Evolutionary conservation across 2,888 invertebrate species (phyloP).

Genomic region (Orthonychiurus folsomi): DNA sequence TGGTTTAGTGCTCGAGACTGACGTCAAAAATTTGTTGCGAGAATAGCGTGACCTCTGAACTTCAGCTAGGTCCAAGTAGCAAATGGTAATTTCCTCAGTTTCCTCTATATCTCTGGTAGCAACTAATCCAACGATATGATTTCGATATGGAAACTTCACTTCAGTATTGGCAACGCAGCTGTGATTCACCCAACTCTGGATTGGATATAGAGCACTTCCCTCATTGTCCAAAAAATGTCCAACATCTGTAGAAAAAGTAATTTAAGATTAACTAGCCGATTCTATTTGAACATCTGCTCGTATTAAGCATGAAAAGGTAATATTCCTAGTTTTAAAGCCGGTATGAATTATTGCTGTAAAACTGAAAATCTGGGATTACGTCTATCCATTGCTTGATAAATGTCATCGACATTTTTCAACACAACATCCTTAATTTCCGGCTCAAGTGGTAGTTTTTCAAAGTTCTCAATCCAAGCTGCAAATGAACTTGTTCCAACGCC

Average conservation of each 20-base stretch:
- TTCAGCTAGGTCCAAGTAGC: conserved; percentile 80
- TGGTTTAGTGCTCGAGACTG: conserved; percentile 19
- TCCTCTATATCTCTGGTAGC: conserved; percentile 62
- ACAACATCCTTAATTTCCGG: conserved; percentile 59
- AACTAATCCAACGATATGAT: conserved; percentile 63
- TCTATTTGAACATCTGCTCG: too few relatives aligned
- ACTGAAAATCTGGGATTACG: too few relatives aligned
- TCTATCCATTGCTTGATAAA: conserved; percentile 73
- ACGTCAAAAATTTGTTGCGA: conserved; percentile 65
- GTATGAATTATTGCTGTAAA: too few relatives aligned
- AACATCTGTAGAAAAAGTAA: conserved; percentile 42
- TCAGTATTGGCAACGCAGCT: conserved; percentile 84
- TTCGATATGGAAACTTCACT: conserved; percentile 72
- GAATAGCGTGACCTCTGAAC: conserved; percentile 73
- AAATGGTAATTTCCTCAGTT: conserved; percentile 82
- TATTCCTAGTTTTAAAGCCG: too few relatives aligned
- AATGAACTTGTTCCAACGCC: conserved; percentile 87
- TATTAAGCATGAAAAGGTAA: too few relatives aligned
- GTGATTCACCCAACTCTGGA: conserved; percentile 88
- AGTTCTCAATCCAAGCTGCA: conserved; percentile 75
- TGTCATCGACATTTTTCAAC: conserved; percentile 66
- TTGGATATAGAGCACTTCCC: conserved; percentile 74
- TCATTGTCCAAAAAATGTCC: conserved; percentile 82
- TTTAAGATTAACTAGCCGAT: not conserved
- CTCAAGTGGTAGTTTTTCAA: conserved; percentile 57